Evolutionary conservation across 2,113 vertebrate genomes (phyloP).

Genomic region (Pontoporia blainvillei): DNA sequence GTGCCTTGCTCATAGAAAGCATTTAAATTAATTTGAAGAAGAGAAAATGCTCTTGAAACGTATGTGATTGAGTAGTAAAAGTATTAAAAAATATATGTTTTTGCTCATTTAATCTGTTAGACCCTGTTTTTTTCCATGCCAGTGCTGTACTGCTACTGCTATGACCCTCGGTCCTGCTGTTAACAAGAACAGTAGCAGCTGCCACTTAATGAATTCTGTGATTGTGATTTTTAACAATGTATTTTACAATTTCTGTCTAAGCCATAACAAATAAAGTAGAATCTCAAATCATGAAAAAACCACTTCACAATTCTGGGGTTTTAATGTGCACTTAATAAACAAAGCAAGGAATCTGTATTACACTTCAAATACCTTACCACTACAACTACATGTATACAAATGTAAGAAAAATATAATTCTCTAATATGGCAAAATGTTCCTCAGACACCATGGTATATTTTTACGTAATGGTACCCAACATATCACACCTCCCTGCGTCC

Average conservation of each 20-base stretch:
- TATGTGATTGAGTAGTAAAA: neutral
- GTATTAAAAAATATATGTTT: neutral
- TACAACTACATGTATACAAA: neutral
- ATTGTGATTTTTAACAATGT: neutral
- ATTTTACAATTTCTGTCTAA: neutral
- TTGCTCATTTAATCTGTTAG: too few relatives aligned
- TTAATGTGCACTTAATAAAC: neutral
- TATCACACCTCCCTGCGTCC: neutral
- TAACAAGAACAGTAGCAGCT: neutral
- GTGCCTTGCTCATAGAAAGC: neutral
- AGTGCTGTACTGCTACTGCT: fast-evolving
- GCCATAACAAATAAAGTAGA: neutral
- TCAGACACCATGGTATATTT: neutral
- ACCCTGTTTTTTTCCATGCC: neutral
- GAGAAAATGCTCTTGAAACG: neutral
- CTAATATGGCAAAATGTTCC: neutral
- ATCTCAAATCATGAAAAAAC: neutral
- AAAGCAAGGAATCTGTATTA: neutral
- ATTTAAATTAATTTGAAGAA: neutral
- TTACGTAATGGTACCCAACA: neutral
- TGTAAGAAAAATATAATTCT: neutral
- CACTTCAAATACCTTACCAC: neutral
- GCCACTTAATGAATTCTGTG: neutral
- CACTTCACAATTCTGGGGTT: neutral
- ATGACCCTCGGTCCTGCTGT: neutral